Evolutionary conservation across 2,113 vertebrate genomes (phyloP).

Genomic region (Embiotoca jacksoni): DNA sequence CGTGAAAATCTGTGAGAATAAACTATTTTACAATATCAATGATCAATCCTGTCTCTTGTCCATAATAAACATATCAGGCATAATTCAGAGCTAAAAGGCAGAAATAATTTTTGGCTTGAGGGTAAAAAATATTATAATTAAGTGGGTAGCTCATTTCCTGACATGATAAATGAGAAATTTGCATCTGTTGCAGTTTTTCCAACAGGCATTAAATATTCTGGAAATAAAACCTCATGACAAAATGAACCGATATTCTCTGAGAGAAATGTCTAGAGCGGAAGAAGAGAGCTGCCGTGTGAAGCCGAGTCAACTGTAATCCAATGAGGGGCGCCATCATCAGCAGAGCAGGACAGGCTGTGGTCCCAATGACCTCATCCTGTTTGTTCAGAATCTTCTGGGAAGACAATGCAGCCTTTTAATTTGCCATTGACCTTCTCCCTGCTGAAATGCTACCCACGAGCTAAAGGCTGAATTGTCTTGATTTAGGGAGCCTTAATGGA

Average conservation of each 20-base stretch:
- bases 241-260: not conserved
- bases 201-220: not conserved
- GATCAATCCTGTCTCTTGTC: not conserved
- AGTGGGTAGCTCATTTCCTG: no score
- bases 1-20: not conserved
- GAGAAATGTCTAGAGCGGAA: constrained; percentile 26
- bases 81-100: not conserved
- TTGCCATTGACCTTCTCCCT: constrained; percentile 56
- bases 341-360: constrained; percentile 62
- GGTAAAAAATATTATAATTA: no score
- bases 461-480: constrained; percentile 4
- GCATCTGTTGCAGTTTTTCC: not conserved
- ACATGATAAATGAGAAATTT: not conserved
- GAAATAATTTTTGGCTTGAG: not conserved
- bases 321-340: constrained; percentile 76
- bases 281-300: constrained; percentile 53
- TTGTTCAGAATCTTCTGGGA: constrained; percentile 79
- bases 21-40: constrained; percentile 6
- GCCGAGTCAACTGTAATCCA: constrained; percentile 76
- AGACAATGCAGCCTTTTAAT: constrained; percentile 80
- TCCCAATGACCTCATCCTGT: constrained; percentile 81
- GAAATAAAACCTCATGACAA: not conserved
- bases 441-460: constrained; percentile 42
- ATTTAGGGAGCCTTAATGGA: not conserved
- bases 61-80: not conserved